A percentile compares a stretch with the other conserved stretches of the same genome.
phyloP scores from a whole-genome alignment of 2,888 invertebrate genomes.

The Xestia sexstrigata region DNA sequence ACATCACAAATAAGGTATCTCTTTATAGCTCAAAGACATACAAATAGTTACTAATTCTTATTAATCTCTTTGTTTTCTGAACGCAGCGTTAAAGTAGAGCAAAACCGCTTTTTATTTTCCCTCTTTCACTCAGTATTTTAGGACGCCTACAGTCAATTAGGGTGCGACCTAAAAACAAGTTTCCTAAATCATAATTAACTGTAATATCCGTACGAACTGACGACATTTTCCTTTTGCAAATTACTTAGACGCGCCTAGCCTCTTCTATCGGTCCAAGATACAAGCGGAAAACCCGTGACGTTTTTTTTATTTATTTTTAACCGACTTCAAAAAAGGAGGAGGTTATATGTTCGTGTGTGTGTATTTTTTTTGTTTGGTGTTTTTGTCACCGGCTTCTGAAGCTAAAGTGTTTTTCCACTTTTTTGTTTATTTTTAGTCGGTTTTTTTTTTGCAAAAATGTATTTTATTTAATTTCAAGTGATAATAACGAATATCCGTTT shows the following conservation, averaged over 20 bases:
- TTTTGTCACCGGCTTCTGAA: no score
- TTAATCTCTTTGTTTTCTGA: no score
- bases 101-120: background rate
- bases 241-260: conserved; percentile 65
- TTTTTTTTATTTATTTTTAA: no score
- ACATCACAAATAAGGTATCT: background rate
- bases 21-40: background rate
- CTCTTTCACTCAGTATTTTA: background rate
- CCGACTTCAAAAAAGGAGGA: no score
- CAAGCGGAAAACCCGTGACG: conserved; percentile 3
- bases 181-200: conserved; percentile 71
- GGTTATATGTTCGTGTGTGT: no score
- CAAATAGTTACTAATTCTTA: background rate
- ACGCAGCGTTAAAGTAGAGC: background rate
- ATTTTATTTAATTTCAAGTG: no score
- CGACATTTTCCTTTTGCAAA: conserved; percentile 71
- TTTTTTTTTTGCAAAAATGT: no score
- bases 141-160: conserved; percentile 2
- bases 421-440: no score
- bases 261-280: conserved; percentile 44
- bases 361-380: no score
- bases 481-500: no score
- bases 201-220: conserved; percentile 66
- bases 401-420: no score
- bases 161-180: conserved; percentile 44